Evolutionary conservation across 2,888 invertebrate species (phyloP).

Genomic region (Dioctria linearis): DNA sequence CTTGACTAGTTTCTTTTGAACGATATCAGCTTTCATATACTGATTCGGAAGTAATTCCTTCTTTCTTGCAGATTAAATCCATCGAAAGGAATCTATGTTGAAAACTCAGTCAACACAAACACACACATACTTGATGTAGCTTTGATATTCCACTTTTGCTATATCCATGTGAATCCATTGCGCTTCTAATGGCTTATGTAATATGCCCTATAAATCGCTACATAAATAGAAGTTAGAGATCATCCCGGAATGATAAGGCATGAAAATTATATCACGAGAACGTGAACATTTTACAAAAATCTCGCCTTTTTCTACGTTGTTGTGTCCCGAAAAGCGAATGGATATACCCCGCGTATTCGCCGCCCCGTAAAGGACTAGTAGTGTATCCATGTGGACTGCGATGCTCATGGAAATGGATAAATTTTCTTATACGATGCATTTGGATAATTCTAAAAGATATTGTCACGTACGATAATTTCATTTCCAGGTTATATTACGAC

Average conservation of each 20-base stretch:
- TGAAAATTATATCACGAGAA: conserved; percentile 46
- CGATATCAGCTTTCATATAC: too few relatives aligned
- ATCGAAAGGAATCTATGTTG: too few relatives aligned
- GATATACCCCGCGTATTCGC: background rate
- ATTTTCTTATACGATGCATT: conserved; percentile 34
- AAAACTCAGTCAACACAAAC: background rate
- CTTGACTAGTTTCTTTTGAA: too few relatives aligned
- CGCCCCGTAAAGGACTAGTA: background rate
- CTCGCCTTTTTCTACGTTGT: background rate
- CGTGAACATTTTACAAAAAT: conserved; percentile 46
- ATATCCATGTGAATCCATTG: conserved; percentile 11
- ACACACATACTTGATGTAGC: too few relatives aligned
- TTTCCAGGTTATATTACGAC: conserved; percentile 10
- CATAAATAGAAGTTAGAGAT: conserved; percentile 50
- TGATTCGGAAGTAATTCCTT: too few relatives aligned
- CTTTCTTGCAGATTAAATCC: too few relatives aligned
- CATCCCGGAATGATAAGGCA: conserved; percentile 41
- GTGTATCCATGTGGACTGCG: conserved; percentile 5
- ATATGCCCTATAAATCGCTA: conserved; percentile 37
- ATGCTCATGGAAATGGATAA: conserved; percentile 26
- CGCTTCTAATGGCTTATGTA: conserved; percentile 51
- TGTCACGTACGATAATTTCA: conserved; percentile 34
- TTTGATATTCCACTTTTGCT: too few relatives aligned
- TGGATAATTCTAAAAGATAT: conserved; percentile 12
- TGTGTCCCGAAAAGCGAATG: background rate